Base-by-base conservation (phyloP, 2,888 invertebrate species). In the Myopa tessellatipennis region DNA sequence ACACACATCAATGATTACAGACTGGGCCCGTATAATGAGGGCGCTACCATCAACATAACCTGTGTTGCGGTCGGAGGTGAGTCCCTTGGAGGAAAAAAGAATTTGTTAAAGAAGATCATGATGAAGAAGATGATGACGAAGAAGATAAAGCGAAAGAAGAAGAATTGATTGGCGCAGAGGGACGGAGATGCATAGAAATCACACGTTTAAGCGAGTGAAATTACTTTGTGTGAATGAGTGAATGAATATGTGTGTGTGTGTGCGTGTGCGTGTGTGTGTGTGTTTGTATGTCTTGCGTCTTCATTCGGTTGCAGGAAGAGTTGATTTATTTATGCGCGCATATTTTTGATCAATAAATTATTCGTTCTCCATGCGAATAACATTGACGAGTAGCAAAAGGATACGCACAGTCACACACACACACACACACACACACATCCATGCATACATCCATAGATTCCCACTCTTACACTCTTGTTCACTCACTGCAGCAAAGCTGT, bases 41-140 rank as follows among this genome's bases (percentile, higher is more conserved):
- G 96, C 70, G 92, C 94, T 78, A 93, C 93, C 55, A 92, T 96
- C 80, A 93, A 94, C 87, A 93, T 96, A 81, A 94, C 94, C 83
- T 96, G 96, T 90, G 95, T 95, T 83, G 94, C 95, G 79, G 93
- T 93, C 83, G 96, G 95, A 90, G 96, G 96, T 96, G 91, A 91
- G 92, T 78, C 18, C 36, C 16, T 18, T 4, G 8, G 61, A 45
- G 10, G 0, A 8, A 45, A 45, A 45, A 8, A 10, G 6, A 45
- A 45, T 45, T 45, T 3, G 0, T 45, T 45, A 4, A 45, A 45
- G 10, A 45, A 6, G 45, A 45, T 10, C 45, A 6, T 45, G 45
- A 45, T 10, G 45, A 45, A 6, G 45, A 45, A 10, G 45, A 45
- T 45, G 6, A 26, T 26, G 26, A 26, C 2, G 26, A 26, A 26